Evolutionary conservation across 2,797 vertebrate species (phyloP).

Genomic region (Sylvia borin): DNA sequence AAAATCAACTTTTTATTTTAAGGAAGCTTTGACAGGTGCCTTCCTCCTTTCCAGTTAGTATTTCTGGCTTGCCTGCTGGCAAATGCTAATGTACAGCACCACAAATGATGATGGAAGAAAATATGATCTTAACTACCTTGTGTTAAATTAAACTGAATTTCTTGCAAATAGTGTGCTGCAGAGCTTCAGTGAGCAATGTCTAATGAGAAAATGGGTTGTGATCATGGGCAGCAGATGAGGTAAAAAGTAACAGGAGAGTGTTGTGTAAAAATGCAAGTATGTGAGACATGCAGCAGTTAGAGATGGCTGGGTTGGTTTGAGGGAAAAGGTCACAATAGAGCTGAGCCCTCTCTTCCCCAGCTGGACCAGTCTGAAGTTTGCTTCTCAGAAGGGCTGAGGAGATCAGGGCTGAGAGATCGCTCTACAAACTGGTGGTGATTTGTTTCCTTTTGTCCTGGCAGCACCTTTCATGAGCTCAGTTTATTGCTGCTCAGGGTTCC

Average conservation of each 20-base stretch:
- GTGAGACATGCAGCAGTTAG: conserved; percentile 13
- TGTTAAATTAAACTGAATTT: conserved; percentile 5
- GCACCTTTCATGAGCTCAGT: background rate
- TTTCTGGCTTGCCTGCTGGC: background rate
- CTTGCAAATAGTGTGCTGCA: background rate
- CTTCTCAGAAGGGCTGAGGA: background rate
- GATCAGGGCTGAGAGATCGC: background rate
- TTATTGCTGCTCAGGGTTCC: background rate
- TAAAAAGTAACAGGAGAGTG: conserved; percentile 58
- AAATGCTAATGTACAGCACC: background rate
- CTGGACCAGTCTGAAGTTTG: background rate
- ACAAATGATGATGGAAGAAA: background rate
- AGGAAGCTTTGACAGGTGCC: background rate
- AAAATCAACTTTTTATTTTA: background rate
- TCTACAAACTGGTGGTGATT: background rate
- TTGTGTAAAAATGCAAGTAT: conserved; percentile 39
- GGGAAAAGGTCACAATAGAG: conserved; percentile 40
- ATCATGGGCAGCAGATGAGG: background rate
- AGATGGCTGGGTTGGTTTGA: conserved; percentile 42
- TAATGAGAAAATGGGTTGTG: conserved; percentile 20
- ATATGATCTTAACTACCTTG: background rate
- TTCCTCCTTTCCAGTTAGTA: background rate
- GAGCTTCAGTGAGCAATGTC: background rate
- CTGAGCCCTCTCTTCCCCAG: background rate
- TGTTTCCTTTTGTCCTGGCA: background rate